Evolutionary conservation across 92 coral and sea anemone genomes (phyloP).

Genomic region (Paragorgia papillata): DNA sequence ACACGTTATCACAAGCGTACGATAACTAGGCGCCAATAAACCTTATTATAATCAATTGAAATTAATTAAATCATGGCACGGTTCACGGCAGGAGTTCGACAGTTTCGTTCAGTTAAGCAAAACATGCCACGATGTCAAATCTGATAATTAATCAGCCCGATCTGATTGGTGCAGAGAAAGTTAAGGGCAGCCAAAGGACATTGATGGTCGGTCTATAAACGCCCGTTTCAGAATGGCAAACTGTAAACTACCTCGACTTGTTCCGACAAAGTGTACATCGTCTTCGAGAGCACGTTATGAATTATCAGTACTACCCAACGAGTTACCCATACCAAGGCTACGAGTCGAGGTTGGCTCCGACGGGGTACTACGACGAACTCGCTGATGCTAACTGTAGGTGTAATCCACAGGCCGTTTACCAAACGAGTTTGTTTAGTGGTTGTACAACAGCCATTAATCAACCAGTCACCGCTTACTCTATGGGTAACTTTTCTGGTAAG

Average conservation of each 20-base stretch:
- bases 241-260: neutral
- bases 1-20: slow-evolving; percentile 7
- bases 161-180: slow-evolving; percentile 28
- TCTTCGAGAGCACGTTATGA: neutral
- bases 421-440: slow-evolving; percentile 4
- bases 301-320: slow-evolving; percentile 24
- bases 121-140: slow-evolving; percentile 15
- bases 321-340: slow-evolving; percentile 1
- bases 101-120: slow-evolving; percentile 8
- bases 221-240: slow-evolving; percentile 42
- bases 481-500: slow-evolving; percentile 37
- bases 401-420: slow-evolving; percentile 19
- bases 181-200: slow-evolving; percentile 3
- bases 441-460: slow-evolving; percentile 40
- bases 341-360: neutral
- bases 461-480: slow-evolving; percentile 35
- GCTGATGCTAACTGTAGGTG: slow-evolving; percentile 1
- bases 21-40: slow-evolving; percentile 52
- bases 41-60: slow-evolving; percentile 46
- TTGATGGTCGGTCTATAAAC: slow-evolving; percentile 37
- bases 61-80: slow-evolving; percentile 40
- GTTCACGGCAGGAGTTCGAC: slow-evolving; percentile 31
- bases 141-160: slow-evolving; percentile 11
- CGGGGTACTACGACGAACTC: slow-evolving; percentile 14
- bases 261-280: neutral